These are phyloP conservation scores for Tetheella fluctuosa DNA, from an alignment of 2,888 invertebrate genomes.

Conservation along the genomic window DNA sequence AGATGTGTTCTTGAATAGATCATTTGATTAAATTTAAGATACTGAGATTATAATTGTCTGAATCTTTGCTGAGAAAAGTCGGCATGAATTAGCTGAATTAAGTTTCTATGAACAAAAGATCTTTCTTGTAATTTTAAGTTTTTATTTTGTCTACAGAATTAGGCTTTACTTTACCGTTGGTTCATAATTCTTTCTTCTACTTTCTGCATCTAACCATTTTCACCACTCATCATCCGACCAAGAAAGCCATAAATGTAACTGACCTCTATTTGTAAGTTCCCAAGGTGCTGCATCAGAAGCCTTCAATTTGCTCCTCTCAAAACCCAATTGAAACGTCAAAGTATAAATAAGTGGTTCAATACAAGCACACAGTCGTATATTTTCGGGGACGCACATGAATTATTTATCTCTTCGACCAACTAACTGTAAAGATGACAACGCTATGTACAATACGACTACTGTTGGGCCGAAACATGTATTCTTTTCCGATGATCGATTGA, in stretches of 20 bases:
- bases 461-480: constrained; percentile 11
- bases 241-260: background rate
- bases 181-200: too few species aligned
- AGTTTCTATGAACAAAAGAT: too few species aligned
- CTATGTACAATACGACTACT: constrained; percentile 12
- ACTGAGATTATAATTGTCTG: too few species aligned
- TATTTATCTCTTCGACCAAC: constrained; percentile 15
- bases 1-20: too few species aligned
- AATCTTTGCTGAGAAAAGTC: too few species aligned
- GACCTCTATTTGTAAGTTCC: background rate
- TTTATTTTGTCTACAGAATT: too few species aligned
- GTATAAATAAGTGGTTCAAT: background rate
- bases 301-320: constrained; percentile 8
- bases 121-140: too few species aligned
- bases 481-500: constrained; percentile 17
- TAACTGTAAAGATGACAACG: constrained; percentile 19
- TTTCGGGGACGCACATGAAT: constrained; percentile 17
- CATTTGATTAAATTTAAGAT: too few species aligned
- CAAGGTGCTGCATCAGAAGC: background rate
- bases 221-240: too few species aligned
- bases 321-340: constrained; percentile 4
- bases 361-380: constrained; percentile 9
- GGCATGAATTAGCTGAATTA: too few species aligned
- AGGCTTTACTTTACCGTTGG: too few species aligned
- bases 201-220: too few species aligned